Base-by-base conservation (phyloP, 2,113 vertebrate species). In the Pomatorhinus ruficollis region DNA sequence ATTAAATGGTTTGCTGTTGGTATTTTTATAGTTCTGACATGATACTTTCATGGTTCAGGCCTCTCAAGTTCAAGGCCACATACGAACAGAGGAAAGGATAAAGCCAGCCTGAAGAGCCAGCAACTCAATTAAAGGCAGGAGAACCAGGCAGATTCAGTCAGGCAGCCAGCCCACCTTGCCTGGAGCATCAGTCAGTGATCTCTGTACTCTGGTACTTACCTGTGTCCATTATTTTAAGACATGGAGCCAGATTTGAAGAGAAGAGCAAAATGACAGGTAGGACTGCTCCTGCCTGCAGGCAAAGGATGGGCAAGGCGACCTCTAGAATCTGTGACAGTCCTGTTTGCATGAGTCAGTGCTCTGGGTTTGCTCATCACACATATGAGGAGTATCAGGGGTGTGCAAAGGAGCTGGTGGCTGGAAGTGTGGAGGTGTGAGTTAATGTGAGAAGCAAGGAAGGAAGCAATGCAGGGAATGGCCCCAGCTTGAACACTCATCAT, bases 11-110 rank as follows among this genome's bases (percentile, higher is more conserved):
- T 96, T 92, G 57, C 71, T 88, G 60, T 28, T 90, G 78, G 53
- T 96, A 91, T 94, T 95, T 93, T 94, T 95, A 60, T 71, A 82
- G 65, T 76, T 91, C 87, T 70, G 44, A 87, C 70, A 94, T 19
- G 70, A 60, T 53, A 39, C 71, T 92, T 94, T n/a, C 87, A 59
- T 42, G 87, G 79, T 74, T 65, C 63, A 77, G 84, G 75, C 63
- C 75, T 93, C 50, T 45, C 37, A 65, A 47, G 78, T 85, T 89
- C 70, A 76, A 94, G 82, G 59, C 70, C 9, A 2, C 60, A 39
- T 54, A 69, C 7, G 81, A 87, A 79, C 35, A 77, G 68, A 89
- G 37, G 18, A 63, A 90, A 86, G 53, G 59, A 74, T 37, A 57
- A 74, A 90, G 69, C 50, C 56, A 70, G 12, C 39, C 69, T 37